Base-by-base conservation (phyloP, 1,140 invertebrate genomes). In the Colletes gigas region DNA sequence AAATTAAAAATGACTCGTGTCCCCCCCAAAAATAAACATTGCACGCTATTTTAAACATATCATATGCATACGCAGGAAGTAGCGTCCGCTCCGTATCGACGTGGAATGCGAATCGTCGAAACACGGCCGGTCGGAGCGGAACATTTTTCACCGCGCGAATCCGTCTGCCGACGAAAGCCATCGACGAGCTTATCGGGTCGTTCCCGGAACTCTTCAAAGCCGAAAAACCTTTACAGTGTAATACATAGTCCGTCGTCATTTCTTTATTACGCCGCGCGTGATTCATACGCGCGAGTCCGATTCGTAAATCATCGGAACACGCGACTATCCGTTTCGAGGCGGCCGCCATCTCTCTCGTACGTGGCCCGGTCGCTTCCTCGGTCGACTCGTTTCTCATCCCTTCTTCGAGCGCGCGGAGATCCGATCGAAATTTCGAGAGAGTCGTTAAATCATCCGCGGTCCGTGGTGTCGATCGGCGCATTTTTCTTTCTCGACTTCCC, bases 391-490 rank as follows among this genome's bases (percentile, higher is more conserved):
- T 79, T 73, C 52, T 78, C 67, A 62, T 62, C 7, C 44, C 14
- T 17, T 41, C 17, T 59, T 17, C 50, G 14, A 14, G 12, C 3
- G 17, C n/a, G 0, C 54, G 9, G 44, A 75, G 85, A 86, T 86
- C 54, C 81, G 85, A 86, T 86, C 85, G 84, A 87, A 83, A 86
- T 87, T 86, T 87, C 74, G 70, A 71, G 55, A 52, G 78, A 83
- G 84, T 86, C 85, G 69, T 86, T 86, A 87, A 87, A 87, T 87
- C 85, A 87, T 83, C 47, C 84, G 60, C 62, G 82, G 66, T 44
- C 74, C 70, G 55, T 47, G 65, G 81, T 80, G 84, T 86, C 84
- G 85, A 87, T 86, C 81, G 78, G 60, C 57, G 44, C 65, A 78
- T 86, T 83, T 83, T 78, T 83, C 74, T 86, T 83, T 41, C 44